These are phyloP conservation scores for Montifringilla adamsi DNA, from an alignment of 2,113 vertebrate genomes.

Conservation along the genomic window DNA sequence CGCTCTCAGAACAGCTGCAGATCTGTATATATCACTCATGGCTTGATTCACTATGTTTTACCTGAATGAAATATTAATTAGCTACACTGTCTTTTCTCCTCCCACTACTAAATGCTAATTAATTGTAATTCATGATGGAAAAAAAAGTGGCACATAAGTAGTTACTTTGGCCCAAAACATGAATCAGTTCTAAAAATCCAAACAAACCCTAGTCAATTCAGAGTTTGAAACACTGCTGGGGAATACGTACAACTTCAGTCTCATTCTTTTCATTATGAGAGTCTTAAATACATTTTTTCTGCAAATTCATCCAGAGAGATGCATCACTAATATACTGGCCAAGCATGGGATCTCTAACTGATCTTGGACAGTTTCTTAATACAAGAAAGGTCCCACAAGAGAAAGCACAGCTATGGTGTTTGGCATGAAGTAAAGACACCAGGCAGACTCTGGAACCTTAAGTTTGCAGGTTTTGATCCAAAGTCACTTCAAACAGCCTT, in stretches of 20 bases:
- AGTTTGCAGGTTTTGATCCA: background rate
- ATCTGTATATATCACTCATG: slow-evolving; percentile 15
- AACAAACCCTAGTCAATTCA: background rate
- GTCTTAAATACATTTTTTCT: background rate
- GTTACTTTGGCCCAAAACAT: background rate
- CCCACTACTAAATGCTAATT: background rate
- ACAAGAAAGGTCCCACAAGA: background rate
- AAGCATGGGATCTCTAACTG: background rate
- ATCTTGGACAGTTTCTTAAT: background rate
- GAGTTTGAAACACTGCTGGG: background rate
- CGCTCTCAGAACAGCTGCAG: background rate
- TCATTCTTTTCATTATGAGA: background rate
- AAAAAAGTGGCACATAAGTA: background rate
- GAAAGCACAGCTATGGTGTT: background rate
- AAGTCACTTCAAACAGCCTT: background rate
- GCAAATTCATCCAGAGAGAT: background rate
- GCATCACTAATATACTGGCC: background rate
- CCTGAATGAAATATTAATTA: slow-evolving; percentile 43
- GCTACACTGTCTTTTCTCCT: background rate
- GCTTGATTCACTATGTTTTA: slow-evolving; percentile 33
- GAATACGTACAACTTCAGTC: background rate
- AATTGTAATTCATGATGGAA: slow-evolving; percentile 2
- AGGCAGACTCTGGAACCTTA: background rate
- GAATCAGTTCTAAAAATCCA: slow-evolving; percentile 23
- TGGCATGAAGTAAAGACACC: background rate